Base-by-base conservation (phyloP, 2,797 vertebrate genomes). In the Rhinogobio ventralis region DNA sequence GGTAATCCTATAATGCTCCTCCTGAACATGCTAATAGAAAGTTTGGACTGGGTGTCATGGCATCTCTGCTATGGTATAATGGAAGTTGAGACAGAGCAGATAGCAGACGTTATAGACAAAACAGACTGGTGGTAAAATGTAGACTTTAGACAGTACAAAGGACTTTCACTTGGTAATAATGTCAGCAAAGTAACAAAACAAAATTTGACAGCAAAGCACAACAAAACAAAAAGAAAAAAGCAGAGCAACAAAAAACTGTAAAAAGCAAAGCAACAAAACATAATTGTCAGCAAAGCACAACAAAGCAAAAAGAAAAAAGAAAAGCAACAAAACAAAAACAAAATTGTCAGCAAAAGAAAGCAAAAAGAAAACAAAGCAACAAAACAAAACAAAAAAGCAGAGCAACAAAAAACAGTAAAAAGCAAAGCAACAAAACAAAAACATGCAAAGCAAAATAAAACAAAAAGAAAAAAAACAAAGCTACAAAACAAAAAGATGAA, bases 1-100 rank as follows among this genome's bases (percentile, higher is more conserved):
- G 60, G n/a, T 84, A 78, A 84, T 84, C 82, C 66, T 69, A 19
- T 71, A 60, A 77, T 33, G 33, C 64, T 84, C 39, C 36, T 25
- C 36, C 11, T 69, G 82, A 33, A 71, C 64, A 78, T 60, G 82
- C 25, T 69, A 78, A 84, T 23, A 60, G 82, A 84, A 78, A 55
- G 49, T 60, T 68, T 55, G 25, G 69, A 17, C 13, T 60, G 25
- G 25, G 23, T 51, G 51, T 68, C 49, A 25, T 45, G 74, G 1
- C 45, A 46, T 62, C 53, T 73, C 68, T 73, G 25, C 7, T 45
- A 7, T 39, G 71, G 7, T 46, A 60, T 13, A 11, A 71, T 42
- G 30, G 13, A 68, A 60, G 28, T 9, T 33, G 36, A 78, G 36
- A 42, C 13, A 60, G 36, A 39, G 28, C 14, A n/a, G 36, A 57